phyloP scores from a whole-genome alignment of 2,113 vertebrate genomes.

The Sinocyclocheilus anshuiensis region DNA sequence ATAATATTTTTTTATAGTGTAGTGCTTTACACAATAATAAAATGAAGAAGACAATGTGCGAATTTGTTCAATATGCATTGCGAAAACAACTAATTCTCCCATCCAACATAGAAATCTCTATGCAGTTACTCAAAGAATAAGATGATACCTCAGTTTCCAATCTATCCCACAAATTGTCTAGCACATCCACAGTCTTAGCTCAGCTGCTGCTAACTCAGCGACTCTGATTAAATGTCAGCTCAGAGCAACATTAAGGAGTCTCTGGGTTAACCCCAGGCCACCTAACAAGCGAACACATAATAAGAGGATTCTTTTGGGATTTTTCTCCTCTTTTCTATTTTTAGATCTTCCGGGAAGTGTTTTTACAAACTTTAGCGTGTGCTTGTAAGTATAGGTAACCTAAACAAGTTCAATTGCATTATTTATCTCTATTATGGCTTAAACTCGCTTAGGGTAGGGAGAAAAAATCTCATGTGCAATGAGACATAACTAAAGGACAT shows the following conservation, averaged over 20 bases:
- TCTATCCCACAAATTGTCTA: not conserved
- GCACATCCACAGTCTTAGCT: not conserved
- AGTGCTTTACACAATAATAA: not conserved
- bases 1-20: too few species aligned
- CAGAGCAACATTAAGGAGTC: conserved; percentile 41
- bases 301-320: conserved; percentile 37
- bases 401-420: not conserved
- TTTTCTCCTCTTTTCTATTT: not conserved
- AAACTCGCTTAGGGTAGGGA: not conserved
- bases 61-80: not conserved
- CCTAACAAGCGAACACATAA: conserved; percentile 36
- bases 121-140: not conserved
- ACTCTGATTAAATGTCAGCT: conserved; percentile 55
- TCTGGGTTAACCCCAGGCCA: conserved; percentile 29
- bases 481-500: conserved; percentile 17
- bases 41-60: not conserved
- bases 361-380: not conserved
- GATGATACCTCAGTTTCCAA: not conserved
- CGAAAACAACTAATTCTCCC: not conserved
- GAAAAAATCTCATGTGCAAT: not conserved
- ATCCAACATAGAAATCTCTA: not conserved
- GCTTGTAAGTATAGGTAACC: not conserved
- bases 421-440: not conserved
- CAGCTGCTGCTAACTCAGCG: conserved; percentile 44
- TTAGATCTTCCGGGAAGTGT: not conserved